These are phyloP conservation scores for Gracilinanus agilis DNA, from an alignment of 2,113 vertebrate genomes.

Conservation along the genomic window DNA sequence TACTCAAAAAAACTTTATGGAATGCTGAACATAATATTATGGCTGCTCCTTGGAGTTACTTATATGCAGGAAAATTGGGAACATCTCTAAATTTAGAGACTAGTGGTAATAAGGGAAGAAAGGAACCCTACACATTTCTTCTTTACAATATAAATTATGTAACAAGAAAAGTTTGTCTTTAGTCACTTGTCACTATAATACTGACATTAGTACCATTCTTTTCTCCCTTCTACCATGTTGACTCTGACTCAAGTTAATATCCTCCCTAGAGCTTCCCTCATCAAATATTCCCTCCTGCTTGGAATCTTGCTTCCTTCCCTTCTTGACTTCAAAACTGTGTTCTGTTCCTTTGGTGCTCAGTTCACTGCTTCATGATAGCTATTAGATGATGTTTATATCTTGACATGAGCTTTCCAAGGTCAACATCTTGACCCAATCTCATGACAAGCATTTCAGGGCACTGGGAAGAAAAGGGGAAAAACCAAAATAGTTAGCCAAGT, in stretches of 20 bases:
- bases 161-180: not conserved
- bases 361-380: not conserved
- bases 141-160: not conserved
- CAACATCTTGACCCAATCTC: not conserved
- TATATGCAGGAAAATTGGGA: not conserved
- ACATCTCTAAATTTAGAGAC: not conserved
- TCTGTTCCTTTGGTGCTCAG: not conserved
- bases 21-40: too few species aligned
- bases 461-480: not conserved
- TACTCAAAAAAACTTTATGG: not conserved
- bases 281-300: not conserved
- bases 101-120: not conserved
- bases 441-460: not conserved
- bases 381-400: not conserved
- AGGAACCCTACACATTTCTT: not conserved
- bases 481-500: not conserved
- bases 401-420: not conserved
- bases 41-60: too few species aligned
- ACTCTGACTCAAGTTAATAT: not conserved
- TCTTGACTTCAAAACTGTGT: not conserved
- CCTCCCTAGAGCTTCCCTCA: not conserved
- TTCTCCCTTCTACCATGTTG: not conserved
- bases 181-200: not conserved
- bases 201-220: not conserved
- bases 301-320: not conserved